Base-by-base conservation (phyloP, 1,140 invertebrate genomes). In the Danaus melanippus region DNA sequence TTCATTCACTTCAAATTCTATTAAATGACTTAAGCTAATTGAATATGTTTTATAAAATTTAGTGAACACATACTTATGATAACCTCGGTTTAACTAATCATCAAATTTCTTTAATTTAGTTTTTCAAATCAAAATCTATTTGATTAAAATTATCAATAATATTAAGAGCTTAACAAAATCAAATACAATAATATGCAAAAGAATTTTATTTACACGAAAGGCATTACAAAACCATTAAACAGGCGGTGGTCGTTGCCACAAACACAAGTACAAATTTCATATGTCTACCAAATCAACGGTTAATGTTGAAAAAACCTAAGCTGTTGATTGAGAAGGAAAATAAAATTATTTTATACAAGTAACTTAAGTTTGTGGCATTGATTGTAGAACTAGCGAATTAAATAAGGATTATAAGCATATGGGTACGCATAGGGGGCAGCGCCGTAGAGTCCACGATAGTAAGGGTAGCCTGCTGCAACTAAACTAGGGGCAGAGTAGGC, bases 391-490 rank as follows among this genome's bases (percentile, higher is more conserved):
- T 53, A 61, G 32, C 58, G 53, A 42, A 50, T 32, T 43, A 32
- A 53, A 40, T 62, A 62, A 45, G 46, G 42, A 42, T 62, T 62
- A 47, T 62, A 62, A 57, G 71, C 60, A 51, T 61, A 60, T 67
- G 62, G 57, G 42, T 67, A 62, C 44, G 56, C 65, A 60, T 74
- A 77, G 12, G 71, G 63, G 15, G 70, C 67, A 46, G 54, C 66
- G 41, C 66, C 43, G 53, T 79, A 66, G 46, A 60, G 63, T 42
- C 64, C 52, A 8, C 54, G 51, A 50, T 74, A 76, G 12, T 67
- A 66, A 7, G 77, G 56, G 56, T 80, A 80, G 46, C 66, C 64
- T 2, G 64, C 53, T 21, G 72, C 67, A 12, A 62, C 55, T 10
- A 32, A 32, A 8, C 62, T 68, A 8, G 21, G 21, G 7, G 72